Base-by-base conservation (phyloP, 2,797 vertebrate genomes). In the Aplochiton taeniatus region DNA sequence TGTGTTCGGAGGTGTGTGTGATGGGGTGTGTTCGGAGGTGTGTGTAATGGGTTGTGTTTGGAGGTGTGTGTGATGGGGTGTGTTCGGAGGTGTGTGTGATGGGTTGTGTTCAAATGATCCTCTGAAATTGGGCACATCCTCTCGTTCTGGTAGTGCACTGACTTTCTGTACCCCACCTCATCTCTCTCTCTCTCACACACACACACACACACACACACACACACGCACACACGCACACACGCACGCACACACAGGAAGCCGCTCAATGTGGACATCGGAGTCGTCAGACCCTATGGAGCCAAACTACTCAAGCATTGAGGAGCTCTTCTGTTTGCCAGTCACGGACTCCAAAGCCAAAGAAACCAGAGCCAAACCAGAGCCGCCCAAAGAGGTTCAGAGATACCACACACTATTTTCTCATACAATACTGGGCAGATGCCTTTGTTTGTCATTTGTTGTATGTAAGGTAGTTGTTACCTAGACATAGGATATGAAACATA, bases 231-330 rank as follows among this genome's bases (percentile, higher is more conserved):
- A 18, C 52, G 11, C 17, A 54, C 50, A 51, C 50, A 16, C 14
- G 16, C 50, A 51, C 50, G 5, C 11, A 7, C 46, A 74, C 58
- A 0, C 80, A 96, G 95, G 92, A 52, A 74, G 82, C 18, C 88
- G 87, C 61, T 95, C 94, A 4, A 87, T 96, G 87, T 96, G 95
- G 95, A 91, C 92, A 0, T 87, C 88, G 0, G 63, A 79, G 16
- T 67, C 72, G 4, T 60, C 52, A 0, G 85, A 79, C 1, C 63
- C 11, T 0, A 74, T 94, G 70, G 92, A 95, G 71, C 95, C 92
- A 0, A 91, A 96, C 82, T 95, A 95, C 70, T 87, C 85, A 75
- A 95, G 92, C 87, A 94, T 96, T 0, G 95, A 96, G 77, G 87
- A 90, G 78, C 92, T 95, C 0, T 96, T 96, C 78, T 94, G 91